Evolutionary conservation across 2,888 invertebrate genomes (phyloP), one percentile per base, ranked within the genome.

Genomic region (Notodonta ziczac): DNA sequence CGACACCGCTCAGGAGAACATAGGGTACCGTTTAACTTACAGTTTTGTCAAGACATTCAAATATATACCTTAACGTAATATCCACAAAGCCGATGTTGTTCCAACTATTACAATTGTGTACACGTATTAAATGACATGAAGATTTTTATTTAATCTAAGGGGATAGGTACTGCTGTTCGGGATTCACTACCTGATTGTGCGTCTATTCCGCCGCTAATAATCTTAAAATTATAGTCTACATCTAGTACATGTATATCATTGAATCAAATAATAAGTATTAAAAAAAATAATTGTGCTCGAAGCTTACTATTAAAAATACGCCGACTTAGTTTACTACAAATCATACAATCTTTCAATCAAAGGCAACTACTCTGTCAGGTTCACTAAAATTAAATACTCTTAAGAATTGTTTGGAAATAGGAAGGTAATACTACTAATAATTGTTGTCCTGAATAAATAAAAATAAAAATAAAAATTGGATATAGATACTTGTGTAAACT

Each of bases 11-110:
- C 63, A 13, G 60, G 24, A 55, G 52, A 46, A 59, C 53, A 59
- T 40, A 63, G 24, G 24, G 24, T 24, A 24, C 24, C 24, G 24
- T 24, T 24, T 2, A 24, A 63, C 62, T 63, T 40, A 79, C 77
- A 84, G 86, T 88, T 89, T 87, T 88, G 87, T 88, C 90, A 89
- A 90, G 86, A 89, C 85, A 73, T 71, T 72, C 62, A 66, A 77
- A 59, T 35, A 77, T 62, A 79, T 65, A 75, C 62, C 65, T 64
- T 72, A 57, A 60, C 32, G 24, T 44, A 53, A 44, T 54, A 66
- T 58, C 24, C n/a, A 60, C 56, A 58, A 58, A 60, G 53, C 52
- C 51, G 59, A 16, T 61, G 56, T 46, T 53, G 57, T 58, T 9
- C 44, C 58, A 39, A 56, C 16, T 42, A 52, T 57, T 32, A 42